Conservation (phyloP, 2,888 invertebrate species). For the Pocota personata region DNA sequence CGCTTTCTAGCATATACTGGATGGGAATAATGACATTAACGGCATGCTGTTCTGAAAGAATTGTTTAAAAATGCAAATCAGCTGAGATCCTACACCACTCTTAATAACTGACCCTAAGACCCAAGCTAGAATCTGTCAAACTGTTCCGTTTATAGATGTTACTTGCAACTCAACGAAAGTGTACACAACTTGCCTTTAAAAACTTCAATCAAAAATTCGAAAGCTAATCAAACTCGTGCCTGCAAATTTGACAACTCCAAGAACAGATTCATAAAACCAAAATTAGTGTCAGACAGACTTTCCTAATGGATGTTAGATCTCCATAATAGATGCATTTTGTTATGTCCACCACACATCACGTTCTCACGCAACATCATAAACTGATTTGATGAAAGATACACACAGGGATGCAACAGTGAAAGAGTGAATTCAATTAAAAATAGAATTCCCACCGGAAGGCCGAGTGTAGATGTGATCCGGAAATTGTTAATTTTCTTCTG, state of each 20-base stretch:
- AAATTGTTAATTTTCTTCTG: constrained; percentile 18
- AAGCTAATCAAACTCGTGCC: background rate
- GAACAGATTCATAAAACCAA: background rate
- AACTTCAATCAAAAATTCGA: no score
- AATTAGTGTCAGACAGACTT: background rate
- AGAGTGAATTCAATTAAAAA: constrained; percentile 16
- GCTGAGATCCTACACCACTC: no score
- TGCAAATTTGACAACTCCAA: background rate
- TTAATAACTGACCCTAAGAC: no score
- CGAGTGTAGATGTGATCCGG: constrained; percentile 26
- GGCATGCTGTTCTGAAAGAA: no score
- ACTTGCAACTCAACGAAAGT: no score
- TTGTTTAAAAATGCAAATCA: no score
- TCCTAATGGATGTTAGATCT: background rate
- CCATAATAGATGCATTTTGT: background rate
- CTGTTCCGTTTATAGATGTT: no score
- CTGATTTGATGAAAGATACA: background rate
- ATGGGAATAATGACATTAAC: no score
- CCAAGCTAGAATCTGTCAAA: no score
- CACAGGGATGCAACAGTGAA: background rate
- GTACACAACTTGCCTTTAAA: no score
- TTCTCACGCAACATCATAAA: constrained; percentile 17
- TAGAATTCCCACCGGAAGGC: constrained; percentile 38
- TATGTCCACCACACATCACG: background rate
- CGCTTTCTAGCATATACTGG: no score